Base-by-base conservation (phyloP, 2,797 vertebrate species). In the Sebastes cheni region DNA sequence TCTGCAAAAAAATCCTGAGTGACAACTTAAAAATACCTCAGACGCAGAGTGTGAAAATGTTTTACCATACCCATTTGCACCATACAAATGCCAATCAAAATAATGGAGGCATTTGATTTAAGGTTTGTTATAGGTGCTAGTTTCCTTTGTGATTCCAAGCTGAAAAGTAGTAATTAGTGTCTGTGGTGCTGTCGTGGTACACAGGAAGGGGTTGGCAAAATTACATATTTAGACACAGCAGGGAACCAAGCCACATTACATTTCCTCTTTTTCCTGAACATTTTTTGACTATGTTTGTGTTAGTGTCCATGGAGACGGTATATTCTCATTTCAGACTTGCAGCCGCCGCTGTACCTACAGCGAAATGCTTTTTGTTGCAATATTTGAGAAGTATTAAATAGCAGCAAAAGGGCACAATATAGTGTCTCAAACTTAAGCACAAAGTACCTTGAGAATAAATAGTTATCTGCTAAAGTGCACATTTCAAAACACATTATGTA, bases 111-210 rank as follows among this genome's bases (percentile, higher is more conserved):
- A 64, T 85, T 79, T 81, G 72, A 86, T 87, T 83, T 68, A 39
- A 83, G 67, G 70, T 86, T 90, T 88, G 86, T 85, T 86, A 77
- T 74, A 85, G 80, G 76, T 87, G 73, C 67, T 72, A 54, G 67
- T 81, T 87, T 81, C 58, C 64, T 73, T 86, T 84, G 84, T 79
- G 86, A 82, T 68, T 82, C 29, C 22, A 27, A 67, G 71, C 42
- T 83, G 85, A 82, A 88, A 77, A 83, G 88, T 83, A 76, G 73
- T 79, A 92, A 90, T 91, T 88, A 88, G 77, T 78, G 84, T 89
- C 80, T 68, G 76, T 2, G 29, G 25, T 20, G 73, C 79, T 71
- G 67, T 72, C 11, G 6, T 55, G n/a, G 59, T 91, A 71, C 54
- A 86, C 72, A 82, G 75, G 72, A 81, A 75, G 67, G 39, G 64